These are phyloP conservation scores for Palloptera scutellata DNA, from an alignment of 2,888 invertebrate genomes.

Conservation along the genomic window DNA sequence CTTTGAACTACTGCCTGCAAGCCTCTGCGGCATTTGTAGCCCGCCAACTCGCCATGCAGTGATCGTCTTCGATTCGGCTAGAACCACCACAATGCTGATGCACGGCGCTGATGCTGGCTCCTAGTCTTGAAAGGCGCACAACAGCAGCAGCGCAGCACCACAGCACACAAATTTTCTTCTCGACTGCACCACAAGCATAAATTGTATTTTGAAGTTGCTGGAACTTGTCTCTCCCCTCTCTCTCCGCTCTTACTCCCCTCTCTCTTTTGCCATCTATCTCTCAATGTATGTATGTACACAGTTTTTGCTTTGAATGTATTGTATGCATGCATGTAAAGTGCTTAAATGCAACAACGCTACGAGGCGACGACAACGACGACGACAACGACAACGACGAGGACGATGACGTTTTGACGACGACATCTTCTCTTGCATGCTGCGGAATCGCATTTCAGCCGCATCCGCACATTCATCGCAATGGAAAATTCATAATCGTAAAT, in stretches of 20 bases:
- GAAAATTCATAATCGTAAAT: slow-evolving; percentile 35
- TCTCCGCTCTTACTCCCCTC: too few relatives aligned
- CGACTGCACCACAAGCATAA: slow-evolving; percentile 34
- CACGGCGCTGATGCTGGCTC: background rate
- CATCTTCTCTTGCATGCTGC: slow-evolving; percentile 9
- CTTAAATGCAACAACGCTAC: slow-evolving; percentile 20
- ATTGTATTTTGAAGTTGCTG: slow-evolving; percentile 22
- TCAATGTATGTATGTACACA: slow-evolving; percentile 11
- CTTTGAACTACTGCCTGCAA: background rate
- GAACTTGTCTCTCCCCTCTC: too few relatives aligned
- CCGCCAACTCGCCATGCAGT: background rate
- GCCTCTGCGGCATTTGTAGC: too few relatives aligned
- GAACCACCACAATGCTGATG: background rate
- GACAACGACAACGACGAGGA: background rate
- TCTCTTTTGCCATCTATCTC: too few relatives aligned
- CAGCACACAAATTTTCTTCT: slow-evolving; percentile 32
- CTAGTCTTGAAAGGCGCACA: slow-evolving; percentile 27
- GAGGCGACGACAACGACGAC: background rate
- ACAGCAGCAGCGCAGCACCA: too few relatives aligned
- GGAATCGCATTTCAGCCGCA: slow-evolving; percentile 37
- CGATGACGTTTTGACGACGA: too few relatives aligned
- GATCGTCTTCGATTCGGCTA: background rate
- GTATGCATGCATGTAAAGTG: slow-evolving; percentile 1
- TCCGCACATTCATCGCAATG: slow-evolving; percentile 33
- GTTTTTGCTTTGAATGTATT: slow-evolving; percentile 9